These are phyloP conservation scores for Pristionchus mayeri DNA, from an alignment of 2,888 invertebrate species.

Conservation along the genomic window DNA sequence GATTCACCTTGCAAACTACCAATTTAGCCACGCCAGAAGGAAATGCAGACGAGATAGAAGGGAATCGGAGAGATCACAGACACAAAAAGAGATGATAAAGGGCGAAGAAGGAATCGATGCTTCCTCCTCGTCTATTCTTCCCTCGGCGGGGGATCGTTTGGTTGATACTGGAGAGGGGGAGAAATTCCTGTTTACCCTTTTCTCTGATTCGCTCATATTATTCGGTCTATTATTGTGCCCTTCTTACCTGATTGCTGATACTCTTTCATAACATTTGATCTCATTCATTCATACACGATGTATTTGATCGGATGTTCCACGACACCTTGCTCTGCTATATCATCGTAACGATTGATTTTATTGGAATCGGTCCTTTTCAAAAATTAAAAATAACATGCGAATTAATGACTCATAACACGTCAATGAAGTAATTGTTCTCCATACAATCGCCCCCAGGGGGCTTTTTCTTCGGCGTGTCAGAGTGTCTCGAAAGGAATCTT, in stretches of 20 bases:
- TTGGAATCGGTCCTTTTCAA: too few species aligned
- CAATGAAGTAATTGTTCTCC: background rate
- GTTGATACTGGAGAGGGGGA: conserved; percentile 28
- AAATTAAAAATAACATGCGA: too few species aligned
- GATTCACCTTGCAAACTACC: background rate
- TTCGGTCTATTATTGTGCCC: too few species aligned
- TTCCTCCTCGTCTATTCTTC: background rate
- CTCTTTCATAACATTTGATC: background rate
- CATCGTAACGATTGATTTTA: too few species aligned
- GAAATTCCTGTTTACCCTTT: conserved; percentile 28
- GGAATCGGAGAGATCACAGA: background rate
- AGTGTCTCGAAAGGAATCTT: conserved; percentile 18
- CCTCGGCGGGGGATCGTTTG: background rate
- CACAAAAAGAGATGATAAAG: conserved; percentile 21
- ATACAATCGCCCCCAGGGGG: background rate
- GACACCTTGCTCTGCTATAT: too few species aligned
- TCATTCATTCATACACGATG: background rate
- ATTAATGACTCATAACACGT: too few species aligned
- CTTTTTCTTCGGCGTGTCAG: background rate
- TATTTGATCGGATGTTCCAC: background rate
- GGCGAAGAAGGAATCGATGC: conserved; percentile 4
- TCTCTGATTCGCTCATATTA: too few species aligned
- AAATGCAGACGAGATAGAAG: background rate
- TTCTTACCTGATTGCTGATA: too few species aligned
- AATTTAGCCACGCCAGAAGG: conserved; percentile 15